phyloP scores from a whole-genome alignment of 2,888 invertebrate species.

The Dexiosoma caninum region DNA sequence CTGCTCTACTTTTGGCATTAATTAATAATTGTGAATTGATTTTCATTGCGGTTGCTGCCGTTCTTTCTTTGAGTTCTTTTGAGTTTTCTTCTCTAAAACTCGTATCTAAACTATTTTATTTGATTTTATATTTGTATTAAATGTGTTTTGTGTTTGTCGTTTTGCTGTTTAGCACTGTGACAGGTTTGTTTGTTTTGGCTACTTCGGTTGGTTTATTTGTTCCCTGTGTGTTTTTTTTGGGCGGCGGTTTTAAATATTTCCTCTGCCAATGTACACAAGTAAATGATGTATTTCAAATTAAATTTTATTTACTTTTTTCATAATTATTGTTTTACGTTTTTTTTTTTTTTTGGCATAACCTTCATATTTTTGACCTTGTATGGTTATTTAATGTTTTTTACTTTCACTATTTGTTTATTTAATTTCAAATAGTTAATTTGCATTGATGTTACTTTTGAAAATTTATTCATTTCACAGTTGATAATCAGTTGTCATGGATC shows the following conservation, averaged over 20 bases:
- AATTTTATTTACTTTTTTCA: conserved; percentile 6
- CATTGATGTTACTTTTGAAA: neutral
- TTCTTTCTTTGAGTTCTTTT: neutral
- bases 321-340: neutral
- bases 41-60: conserved; percentile 11
- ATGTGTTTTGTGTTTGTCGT: neutral
- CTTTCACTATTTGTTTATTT: conserved; percentile 28
- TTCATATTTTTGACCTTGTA: conserved; percentile 56
- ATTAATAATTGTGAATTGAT: conserved; percentile 18
- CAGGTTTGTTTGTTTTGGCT: conserved; percentile 21
- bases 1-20: conserved; percentile 55
- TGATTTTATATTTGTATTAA: neutral
- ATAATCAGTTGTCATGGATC: no score
- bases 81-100: neutral
- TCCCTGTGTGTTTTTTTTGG: neutral
- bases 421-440: neutral
- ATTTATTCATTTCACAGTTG: neutral
- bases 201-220: neutral
- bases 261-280: neutral
- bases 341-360: conserved; percentile 37
- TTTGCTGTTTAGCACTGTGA: conserved; percentile 12
- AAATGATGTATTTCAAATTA: neutral
- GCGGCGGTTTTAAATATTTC: conserved; percentile 16
- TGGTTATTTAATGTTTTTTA: conserved; percentile 43
- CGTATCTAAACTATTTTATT: no score